Conservation (phyloP, 2,888 invertebrate genomes). For the Trichogramma evanescens region DNA sequence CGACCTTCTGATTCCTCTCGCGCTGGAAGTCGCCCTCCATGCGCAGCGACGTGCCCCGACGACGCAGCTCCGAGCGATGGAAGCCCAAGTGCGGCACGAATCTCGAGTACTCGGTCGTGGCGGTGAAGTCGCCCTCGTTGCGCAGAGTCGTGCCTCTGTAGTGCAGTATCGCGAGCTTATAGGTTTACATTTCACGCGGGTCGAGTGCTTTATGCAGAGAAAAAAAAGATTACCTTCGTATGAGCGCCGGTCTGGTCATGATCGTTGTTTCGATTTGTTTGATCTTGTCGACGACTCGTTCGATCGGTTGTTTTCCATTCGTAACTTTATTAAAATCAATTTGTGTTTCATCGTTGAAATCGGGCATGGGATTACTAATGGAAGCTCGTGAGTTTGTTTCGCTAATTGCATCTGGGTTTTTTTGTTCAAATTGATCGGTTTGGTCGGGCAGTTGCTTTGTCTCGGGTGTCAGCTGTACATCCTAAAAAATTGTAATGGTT, state of each 20-base stretch:
- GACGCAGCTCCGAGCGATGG: conserved; percentile 45
- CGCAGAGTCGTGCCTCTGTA: conserved; percentile 35
- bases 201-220: too few relatives aligned
- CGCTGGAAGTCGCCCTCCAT: conserved; percentile 52
- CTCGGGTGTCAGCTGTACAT: too few relatives aligned
- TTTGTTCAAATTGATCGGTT: background rate
- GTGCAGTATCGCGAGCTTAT: too few relatives aligned
- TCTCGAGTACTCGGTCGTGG: conserved; percentile 48
- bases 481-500: too few relatives aligned
- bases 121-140: conserved; percentile 37
- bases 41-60: conserved; percentile 47
- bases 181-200: too few relatives aligned
- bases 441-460: too few relatives aligned
- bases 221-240: conserved; percentile 32
- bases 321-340: background rate
- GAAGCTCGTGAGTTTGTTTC: conserved; percentile 14
- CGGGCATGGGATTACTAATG: conserved; percentile 1
- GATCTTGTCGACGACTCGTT: conserved; percentile 15
- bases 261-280: conserved; percentile 32
- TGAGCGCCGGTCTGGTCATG: conserved; percentile 26
- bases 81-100: conserved; percentile 48
- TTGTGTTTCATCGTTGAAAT: background rate
- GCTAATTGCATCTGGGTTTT: background rate
- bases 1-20: conserved; percentile 45
- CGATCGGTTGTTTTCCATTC: conserved; percentile 2